Percentiles rank a stretch among this genome's conserved stretches.
Evolutionary conservation across 2,888 invertebrate genomes (phyloP).

Genomic region (Stenurella melanura): DNA sequence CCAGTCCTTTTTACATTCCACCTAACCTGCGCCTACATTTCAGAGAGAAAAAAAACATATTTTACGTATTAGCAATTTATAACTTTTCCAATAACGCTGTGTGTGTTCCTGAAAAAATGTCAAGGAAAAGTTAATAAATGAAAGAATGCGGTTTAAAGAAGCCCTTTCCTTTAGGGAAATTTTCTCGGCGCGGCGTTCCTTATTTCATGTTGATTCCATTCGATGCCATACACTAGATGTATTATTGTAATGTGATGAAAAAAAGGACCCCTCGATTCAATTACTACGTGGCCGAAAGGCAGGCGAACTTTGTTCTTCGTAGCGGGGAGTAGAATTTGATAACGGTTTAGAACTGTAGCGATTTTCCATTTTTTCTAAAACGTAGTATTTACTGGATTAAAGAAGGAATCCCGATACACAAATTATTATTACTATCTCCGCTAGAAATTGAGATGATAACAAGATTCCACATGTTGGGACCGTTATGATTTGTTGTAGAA

Average conservation of each 20-base stretch:
- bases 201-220: constrained; percentile 24
- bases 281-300: constrained; percentile 10
- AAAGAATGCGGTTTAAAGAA: constrained; percentile 19
- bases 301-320: not conserved
- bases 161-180: constrained; percentile 21
- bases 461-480: too few relatives aligned
- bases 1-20: not conserved
- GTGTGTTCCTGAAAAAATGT: constrained; percentile 16
- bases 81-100: constrained; percentile 8
- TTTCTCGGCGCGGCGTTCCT: not conserved
- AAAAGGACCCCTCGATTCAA: constrained; percentile 11
- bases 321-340: not conserved
- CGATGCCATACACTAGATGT: constrained; percentile 12
- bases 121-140: constrained; percentile 30
- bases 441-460: too few relatives aligned
- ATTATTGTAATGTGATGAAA: constrained; percentile 23
- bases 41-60: constrained; percentile 8
- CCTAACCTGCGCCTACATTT: not conserved
- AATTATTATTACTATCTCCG: too few relatives aligned
- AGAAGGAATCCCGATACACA: not conserved
- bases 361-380: constrained; percentile 1
- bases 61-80: constrained; percentile 25
- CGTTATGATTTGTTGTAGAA: too few relatives aligned
- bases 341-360: not conserved
- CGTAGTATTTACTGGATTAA: not conserved